phyloP scores from a whole-genome alignment of 2,797 vertebrate species.

The Thamnophis elegans region DNA sequence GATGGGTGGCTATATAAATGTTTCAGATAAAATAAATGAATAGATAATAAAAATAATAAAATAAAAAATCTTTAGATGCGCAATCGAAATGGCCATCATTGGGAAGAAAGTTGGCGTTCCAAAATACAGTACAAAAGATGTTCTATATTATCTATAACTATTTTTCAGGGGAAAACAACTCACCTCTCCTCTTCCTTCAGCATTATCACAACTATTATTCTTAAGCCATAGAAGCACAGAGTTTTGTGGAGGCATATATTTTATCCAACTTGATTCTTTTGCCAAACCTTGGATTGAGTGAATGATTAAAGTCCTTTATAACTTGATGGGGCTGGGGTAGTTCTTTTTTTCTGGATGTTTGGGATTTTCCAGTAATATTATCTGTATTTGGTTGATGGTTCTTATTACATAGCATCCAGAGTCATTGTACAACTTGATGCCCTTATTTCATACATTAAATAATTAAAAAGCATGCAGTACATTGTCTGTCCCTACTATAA shows the following conservation, averaged over 20 bases:
- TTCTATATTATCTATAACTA: not conserved
- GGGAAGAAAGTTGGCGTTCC: not conserved
- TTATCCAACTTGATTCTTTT: not conserved
- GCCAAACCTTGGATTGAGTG: not conserved
- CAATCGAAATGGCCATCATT: not conserved
- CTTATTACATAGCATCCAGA: not conserved
- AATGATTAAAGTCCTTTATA: not conserved
- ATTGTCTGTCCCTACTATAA: not conserved
- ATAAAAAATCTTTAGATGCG: not conserved
- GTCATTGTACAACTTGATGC: not conserved
- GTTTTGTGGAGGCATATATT: not conserved
- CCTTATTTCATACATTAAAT: not conserved
- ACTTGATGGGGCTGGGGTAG: not conserved
- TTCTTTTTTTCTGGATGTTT: not conserved
- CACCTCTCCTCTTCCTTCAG: not conserved
- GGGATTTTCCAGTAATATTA: not conserved
- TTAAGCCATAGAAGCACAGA: not conserved
- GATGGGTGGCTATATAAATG: not conserved
- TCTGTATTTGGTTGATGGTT: not conserved
- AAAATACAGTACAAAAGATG: not conserved
- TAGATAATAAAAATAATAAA: not conserved
- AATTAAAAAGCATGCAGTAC: not conserved
- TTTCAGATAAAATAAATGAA: not conserved
- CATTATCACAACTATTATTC: not conserved
- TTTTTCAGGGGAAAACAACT: not conserved